Evolutionary conservation across 2,797 vertebrate genomes (phyloP), one percentile per base, ranked within the genome.

Genomic region (Ptychobarbus kaznakovi): DNA sequence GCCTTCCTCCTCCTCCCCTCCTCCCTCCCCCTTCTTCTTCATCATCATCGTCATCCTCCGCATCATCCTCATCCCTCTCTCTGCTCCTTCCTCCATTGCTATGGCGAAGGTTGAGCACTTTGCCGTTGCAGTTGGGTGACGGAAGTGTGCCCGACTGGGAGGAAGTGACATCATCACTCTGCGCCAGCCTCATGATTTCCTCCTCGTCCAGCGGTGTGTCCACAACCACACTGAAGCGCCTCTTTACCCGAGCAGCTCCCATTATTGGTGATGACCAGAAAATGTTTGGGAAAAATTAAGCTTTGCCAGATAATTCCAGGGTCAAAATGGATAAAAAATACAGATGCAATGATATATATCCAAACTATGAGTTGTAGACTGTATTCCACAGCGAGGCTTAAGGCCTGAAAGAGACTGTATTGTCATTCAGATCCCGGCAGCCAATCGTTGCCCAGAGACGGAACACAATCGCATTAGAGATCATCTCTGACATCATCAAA

Each of bases 161-260:
- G 16, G 91, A 93, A 81, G 61, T 82, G 46, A 61, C 80, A 68
- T 95, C 86, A 58, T 95, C 93, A 86, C 93, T 94, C 87, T 95
- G 95, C 73, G 95, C 95, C 90, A 96, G 92, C 90, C 91, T 95
- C 95, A 96, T 95, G 90, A 96, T 93, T 89, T 96, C 95, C 90
- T 96, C 96, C 87, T 96, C 95, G 53, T 96, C 94, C 76, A 95
- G 89, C 85, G 94, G 94, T 87, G 92, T 93, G 90, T 96, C 95
- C 70, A 95, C 94, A 92, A 95, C 96, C 58, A 94, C 94, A 88
- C 95, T 96, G 90, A 96, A 96, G 86, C 96, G 95, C 1, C 94
- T 92, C 91, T 96, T 96, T n/a, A 96, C 94, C 66, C 95, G 95
- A 56, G 95, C 95, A 0, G 95, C 95, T 84, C 95, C 95, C 95